Evolutionary conservation across 2,113 vertebrate genomes (phyloP).

Genomic region (Corythornis vintsioides): DNA sequence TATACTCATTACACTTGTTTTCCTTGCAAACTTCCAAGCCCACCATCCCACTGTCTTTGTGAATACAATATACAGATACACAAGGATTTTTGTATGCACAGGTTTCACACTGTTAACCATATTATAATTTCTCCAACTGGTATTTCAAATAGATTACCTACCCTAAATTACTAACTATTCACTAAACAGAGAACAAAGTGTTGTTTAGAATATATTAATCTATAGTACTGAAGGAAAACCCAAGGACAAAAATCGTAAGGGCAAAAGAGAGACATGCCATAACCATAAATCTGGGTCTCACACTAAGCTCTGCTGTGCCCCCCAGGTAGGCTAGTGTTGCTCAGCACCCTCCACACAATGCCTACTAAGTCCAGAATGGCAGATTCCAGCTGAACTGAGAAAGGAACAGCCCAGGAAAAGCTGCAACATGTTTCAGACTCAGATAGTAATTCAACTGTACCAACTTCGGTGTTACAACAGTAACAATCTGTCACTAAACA

Average conservation of each 20-base stretch:
- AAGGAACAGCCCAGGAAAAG: not conserved
- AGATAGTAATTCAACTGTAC: not conserved
- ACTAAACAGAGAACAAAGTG: not conserved
- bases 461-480: not conserved
- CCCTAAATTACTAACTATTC: not conserved
- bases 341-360: rapidly evolving
- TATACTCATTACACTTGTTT: not conserved
- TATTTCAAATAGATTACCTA: not conserved
- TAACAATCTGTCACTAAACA: not conserved
- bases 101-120: not conserved
- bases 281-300: not conserved
- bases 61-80: rapidly evolving
- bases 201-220: not conserved
- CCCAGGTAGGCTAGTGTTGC: rapidly evolving
- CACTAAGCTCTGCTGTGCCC: not conserved
- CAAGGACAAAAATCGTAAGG: not conserved
- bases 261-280: not conserved
- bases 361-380: not conserved
- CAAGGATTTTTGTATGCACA: not conserved
- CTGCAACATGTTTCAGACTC: not conserved
- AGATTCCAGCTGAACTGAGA: rapidly evolving
- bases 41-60: not conserved
- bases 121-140: not conserved
- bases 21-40: not conserved
- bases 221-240: not conserved